Base-by-base conservation (phyloP, 2,797 vertebrate species). In the Trematomus bernacchii region DNA sequence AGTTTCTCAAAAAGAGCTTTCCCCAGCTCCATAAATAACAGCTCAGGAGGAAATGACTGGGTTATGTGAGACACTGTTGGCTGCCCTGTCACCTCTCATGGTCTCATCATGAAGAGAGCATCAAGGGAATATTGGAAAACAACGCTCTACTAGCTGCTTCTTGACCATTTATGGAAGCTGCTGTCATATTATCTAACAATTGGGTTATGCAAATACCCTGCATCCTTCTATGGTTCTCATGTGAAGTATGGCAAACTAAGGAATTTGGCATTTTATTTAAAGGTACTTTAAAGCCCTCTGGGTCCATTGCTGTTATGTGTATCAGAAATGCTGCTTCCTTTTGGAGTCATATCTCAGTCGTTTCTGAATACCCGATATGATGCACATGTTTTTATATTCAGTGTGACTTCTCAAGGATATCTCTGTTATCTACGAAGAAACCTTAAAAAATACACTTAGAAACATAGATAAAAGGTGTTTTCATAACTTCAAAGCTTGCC, bases 1-100 rank as follows among this genome's bases (percentile, higher is more conserved):
- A 63, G 53, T 73, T 74, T 43, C 76, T 82, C 66, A 68, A 33
- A 66, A 59, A 71, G 33, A 87, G 63, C 58, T 50, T 86, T 89
- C 76, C 67, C 85, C 30, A 0, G 50, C 59, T 71, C 82, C 87
- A 80, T 71, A 83, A 91, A 92, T 89, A 91, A 65, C 78, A 79
- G 57, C 51, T 82, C 60, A 33, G 27, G 55, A 73, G 55, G 61
- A 82, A 67, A 71, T 82, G 68, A 51, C n/a, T 37, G 33, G 16
- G 1, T 54, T 52, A 47, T 76, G 74, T 71, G 66, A 79, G 69
- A 84, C 67, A 21, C 46, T 52, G 12, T 48, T 1, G 5, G 27
- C 59, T 85, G 73, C 55, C 76, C 82, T 33, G 76, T 89, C 78
- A 82, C 69, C 71, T 76, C 67, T 27, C 51, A 44, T 62, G 48